Evolutionary conservation across 2,888 invertebrate species (phyloP).

Genomic region (Chorisops tibialis): DNA sequence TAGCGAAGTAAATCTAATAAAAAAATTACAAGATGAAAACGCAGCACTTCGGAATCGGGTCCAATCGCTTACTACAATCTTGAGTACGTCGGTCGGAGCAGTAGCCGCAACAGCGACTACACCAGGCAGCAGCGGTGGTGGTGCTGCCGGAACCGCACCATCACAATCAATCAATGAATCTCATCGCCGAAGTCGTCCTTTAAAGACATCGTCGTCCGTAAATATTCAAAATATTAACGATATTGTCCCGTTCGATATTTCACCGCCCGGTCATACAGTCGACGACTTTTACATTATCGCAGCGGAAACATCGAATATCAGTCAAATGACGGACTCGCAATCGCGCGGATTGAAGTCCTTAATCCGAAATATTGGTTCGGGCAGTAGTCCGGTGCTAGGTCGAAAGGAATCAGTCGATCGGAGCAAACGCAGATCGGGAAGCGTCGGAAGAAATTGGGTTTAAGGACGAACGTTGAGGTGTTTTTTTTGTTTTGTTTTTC

Average conservation of each 20-base stretch:
- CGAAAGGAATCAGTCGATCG: constrained; percentile 56
- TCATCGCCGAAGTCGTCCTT: constrained; percentile 19
- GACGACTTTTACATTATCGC: constrained; percentile 91
- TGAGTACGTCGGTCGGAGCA: background rate
- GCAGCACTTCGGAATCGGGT: constrained; percentile 63
- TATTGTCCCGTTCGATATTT: constrained; percentile 63
- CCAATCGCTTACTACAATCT: constrained; percentile 46
- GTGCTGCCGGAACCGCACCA: constrained; percentile 27
- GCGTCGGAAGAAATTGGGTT: constrained; percentile 50
- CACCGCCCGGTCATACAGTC: constrained; percentile 74
- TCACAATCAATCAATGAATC: constrained; percentile 32
- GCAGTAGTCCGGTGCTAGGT: constrained; percentile 76
- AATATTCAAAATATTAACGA: constrained; percentile 56
- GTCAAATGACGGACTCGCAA: constrained; percentile 55
- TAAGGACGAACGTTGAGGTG: constrained; percentile 31
- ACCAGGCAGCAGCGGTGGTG: background rate
- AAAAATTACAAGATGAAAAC: constrained; percentile 81
- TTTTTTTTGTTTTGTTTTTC: background rate
- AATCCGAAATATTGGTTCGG: constrained; percentile 75
- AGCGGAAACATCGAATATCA: constrained; percentile 59
- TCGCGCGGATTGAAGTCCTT: constrained; percentile 74
- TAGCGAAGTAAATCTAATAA: constrained; percentile 76
- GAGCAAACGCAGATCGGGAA: constrained; percentile 49
- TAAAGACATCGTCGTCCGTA: constrained; percentile 39
- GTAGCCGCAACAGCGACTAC: background rate